Base-by-base conservation (phyloP, 2,797 vertebrate genomes). In the Spinus pinus region DNA sequence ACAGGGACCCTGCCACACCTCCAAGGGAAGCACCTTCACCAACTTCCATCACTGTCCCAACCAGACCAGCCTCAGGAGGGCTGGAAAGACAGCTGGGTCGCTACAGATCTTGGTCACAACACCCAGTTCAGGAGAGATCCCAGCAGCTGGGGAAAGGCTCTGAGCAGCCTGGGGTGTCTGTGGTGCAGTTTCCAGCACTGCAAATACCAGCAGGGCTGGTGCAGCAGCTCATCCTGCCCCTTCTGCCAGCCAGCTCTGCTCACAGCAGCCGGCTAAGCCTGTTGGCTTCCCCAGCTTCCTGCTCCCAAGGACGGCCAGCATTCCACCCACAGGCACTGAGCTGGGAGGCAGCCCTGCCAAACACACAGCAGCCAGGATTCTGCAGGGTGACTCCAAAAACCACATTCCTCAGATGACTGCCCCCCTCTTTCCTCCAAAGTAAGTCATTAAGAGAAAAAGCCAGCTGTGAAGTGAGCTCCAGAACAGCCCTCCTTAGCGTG, bases 401-500 rank as follows among this genome's bases (percentile, higher is more conserved):
- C 51, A 42, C 89, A 88, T 92, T 92, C 94, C 94, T 88, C 75
- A 61, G 58, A 56, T 53, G 31, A 54, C 65, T 91, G 71, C 44
- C 83, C 66, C 71, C 54, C 70, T 83, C 75, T 2, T 66, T n/a
- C 79, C 75, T 89, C 79, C 90, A 65, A 28, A 86, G 72, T 37
- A 56, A 83, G 78, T 80, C 77, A 78, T 81, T 87, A 93, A 61
- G 87, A 82, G 72, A 75, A 81, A 80, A 41, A 88, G 47, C 6
- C 85, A 84, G 89, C 89, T 86, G 87, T 86, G 81, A 90, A 93
- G 91, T 28, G 77, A 86, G 92, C 90, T 90, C 14, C 5, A 88
- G 92, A 89, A 50, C 69, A 78, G 44, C 75, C 0, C 1, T 80
- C 90, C 90, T 94, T 5, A 49, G 78, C 88, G 13, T 56, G 51